phyloP scores from a whole-genome alignment of 2,113 vertebrate species.

The Rhineura floridana region DNA sequence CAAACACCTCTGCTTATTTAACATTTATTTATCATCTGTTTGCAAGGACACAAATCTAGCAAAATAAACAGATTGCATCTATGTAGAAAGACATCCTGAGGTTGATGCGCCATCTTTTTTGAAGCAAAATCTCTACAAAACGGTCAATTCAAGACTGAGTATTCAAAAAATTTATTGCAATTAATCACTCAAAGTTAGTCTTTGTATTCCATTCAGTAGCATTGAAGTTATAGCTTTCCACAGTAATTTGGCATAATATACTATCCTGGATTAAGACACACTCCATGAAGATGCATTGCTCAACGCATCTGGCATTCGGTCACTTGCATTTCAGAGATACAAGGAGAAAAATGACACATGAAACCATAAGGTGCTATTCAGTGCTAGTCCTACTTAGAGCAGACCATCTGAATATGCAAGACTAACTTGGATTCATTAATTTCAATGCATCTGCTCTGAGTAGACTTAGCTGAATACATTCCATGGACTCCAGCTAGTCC shows the following conservation, averaged over 20 bases:
- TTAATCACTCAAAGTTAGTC: background rate
- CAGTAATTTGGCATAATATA: background rate
- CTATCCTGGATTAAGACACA: background rate
- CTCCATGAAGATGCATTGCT: background rate
- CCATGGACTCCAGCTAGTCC: background rate
- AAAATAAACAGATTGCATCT: background rate
- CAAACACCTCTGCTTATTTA: background rate
- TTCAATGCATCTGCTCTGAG: no score
- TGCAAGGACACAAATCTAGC: background rate
- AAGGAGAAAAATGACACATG: background rate
- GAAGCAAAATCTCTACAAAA: background rate
- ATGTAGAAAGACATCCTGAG: background rate
- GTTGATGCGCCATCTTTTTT: background rate
- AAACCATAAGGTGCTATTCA: no score
- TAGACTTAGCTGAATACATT: no score
- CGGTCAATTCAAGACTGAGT: constrained; percentile 1
- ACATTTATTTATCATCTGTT: background rate
- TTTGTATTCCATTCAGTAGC: background rate
- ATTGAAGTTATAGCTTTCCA: background rate
- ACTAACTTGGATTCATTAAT: no score
- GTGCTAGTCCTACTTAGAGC: no score
- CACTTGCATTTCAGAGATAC: background rate
- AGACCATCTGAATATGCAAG: no score
- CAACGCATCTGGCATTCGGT: background rate
- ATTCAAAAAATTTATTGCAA: constrained; percentile 12